phyloP scores from a whole-genome alignment of 1,140 invertebrate genomes.

The Rhagoletis zephyria region DNA sequence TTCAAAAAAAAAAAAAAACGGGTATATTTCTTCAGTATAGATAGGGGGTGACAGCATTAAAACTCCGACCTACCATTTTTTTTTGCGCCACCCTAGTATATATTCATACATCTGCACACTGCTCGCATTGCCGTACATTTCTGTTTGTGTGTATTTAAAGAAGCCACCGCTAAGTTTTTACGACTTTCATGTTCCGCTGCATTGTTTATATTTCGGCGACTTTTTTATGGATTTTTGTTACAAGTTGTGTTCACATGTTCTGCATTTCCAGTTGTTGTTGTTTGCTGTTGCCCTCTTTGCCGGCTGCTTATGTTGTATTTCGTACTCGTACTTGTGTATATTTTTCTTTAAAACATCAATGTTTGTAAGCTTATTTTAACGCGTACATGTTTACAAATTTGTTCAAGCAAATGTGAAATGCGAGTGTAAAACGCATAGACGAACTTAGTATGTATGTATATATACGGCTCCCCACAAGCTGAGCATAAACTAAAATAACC shows the following conservation, averaged over 20 bases:
- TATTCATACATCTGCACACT: too few relatives aligned
- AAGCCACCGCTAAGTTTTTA: neutral
- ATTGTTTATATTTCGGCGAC: conserved; percentile 25
- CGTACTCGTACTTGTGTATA: neutral
- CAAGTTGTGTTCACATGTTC: conserved; percentile 40
- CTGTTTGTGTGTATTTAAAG: neutral
- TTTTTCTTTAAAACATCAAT: neutral
- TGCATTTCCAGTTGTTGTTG: neutral
- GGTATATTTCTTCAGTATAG: too few relatives aligned
- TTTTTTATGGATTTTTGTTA: conserved; percentile 30
- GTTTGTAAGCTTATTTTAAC: neutral
- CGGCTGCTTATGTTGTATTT: neutral
- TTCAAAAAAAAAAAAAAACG: too few relatives aligned
- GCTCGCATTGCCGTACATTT: neutral
- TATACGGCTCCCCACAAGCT: conserved; percentile 1
- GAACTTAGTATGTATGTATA: neutral
- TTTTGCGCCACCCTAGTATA: too few relatives aligned
- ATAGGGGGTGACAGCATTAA: too few relatives aligned
- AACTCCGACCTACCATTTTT: too few relatives aligned
- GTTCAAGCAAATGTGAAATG: neutral
- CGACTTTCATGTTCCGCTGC: neutral
- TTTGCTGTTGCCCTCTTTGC: neutral
- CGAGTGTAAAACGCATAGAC: neutral
- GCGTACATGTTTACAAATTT: conserved; percentile 28
- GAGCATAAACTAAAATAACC: neutral